Base-by-base conservation (phyloP, 2,113 vertebrate species). In the Callipepla californica region DNA sequence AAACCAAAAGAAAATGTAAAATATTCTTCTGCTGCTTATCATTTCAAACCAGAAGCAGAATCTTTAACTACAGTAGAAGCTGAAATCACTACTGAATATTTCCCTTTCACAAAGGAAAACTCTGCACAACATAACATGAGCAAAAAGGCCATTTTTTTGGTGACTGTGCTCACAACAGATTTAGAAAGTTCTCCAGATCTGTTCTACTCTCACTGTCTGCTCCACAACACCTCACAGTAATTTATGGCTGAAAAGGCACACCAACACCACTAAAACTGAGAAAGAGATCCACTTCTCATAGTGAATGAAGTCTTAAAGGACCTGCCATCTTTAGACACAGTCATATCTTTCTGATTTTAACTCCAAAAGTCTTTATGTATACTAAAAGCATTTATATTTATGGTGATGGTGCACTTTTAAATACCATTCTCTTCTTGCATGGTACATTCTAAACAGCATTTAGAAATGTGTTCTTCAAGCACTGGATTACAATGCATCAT, bases 401-500 rank as follows among this genome's bases (percentile, higher is more conserved):
- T 68, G 36, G 82, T 14, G 12, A 13, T 14, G 20, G 12, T 8
- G 4, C 53, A 21, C 77, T 94, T 85, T 83, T 42, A 80, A 88
- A 80, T 26, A 58, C 4, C 50, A 25, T 53, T 73, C 18, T 42
- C 51, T 59, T 83, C 50, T 44, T 63, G 51, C 4, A 58, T 6
- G 22, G 10, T 44, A 62, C 53, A 28, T 30, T 88, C 48, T 69
- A 73, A 66, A 80, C 2, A 83, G 21, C 76, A 65, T 36, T 66
- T 38, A 83, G 28, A 19, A 55, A 40, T n/a, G 16, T 0, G 0
- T 51, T 87, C 53, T 77, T 76, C 63, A 76, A 75, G 22, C 28
- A 78, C 0, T 45, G 44, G 47, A 83, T 63, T 45, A 75, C 0
- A 0, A 68, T 26, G 47, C n/a, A 38, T 3, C 1, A 0, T 9